A percentile compares a stretch with the other conserved stretches of the same genome.
Evolutionary conservation across 1,140 invertebrate species (phyloP).

Genomic region (Drosophila bocki): DNA sequence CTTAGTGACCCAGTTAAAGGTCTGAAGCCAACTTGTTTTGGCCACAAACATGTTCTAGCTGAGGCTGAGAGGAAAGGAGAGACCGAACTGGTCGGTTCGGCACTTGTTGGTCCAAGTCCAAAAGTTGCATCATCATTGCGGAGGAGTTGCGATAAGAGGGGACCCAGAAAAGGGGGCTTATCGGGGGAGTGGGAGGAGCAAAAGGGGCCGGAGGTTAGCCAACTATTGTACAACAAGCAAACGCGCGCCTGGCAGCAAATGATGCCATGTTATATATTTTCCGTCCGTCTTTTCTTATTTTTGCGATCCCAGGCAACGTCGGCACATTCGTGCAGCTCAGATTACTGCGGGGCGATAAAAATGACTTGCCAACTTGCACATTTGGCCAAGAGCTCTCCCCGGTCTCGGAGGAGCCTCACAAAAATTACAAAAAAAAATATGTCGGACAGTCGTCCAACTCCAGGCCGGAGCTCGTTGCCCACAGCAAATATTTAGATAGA

Average conservation of each 20-base stretch:
- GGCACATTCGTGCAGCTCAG: constrained; percentile 81
- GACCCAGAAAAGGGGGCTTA: not conserved
- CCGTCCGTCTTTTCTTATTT: constrained; percentile 35
- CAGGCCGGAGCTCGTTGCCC: constrained; percentile 47
- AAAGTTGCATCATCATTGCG: constrained; percentile 74
- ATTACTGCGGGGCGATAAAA: constrained; percentile 81
- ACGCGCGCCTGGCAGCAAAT: constrained; percentile 81
- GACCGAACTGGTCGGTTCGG: constrained; percentile 54
- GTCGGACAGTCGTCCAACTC: constrained; percentile 40
- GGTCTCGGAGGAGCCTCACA: constrained; percentile 25
- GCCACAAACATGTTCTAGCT: constrained; percentile 70
- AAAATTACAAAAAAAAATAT: constrained; percentile 19
- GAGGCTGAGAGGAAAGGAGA: not conserved
- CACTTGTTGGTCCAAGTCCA: constrained; percentile 45
- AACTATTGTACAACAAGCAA: constrained; percentile 80
- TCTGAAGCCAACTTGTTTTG: constrained; percentile 72
- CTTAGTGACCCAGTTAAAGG: constrained; percentile 82
- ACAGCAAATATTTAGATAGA: constrained; percentile 82
- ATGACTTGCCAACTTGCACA: constrained; percentile 83
- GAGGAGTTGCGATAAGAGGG: constrained; percentile 38
- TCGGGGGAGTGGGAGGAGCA: not conserved
- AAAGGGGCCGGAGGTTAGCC: constrained; percentile 33
- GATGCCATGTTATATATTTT: constrained; percentile 82
- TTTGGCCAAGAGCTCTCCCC: constrained; percentile 67
- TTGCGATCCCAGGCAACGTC: constrained; percentile 36